These are phyloP conservation scores for Ferrisia virgata DNA, from an alignment of 2,888 invertebrate species.

Conservation along the genomic window DNA sequence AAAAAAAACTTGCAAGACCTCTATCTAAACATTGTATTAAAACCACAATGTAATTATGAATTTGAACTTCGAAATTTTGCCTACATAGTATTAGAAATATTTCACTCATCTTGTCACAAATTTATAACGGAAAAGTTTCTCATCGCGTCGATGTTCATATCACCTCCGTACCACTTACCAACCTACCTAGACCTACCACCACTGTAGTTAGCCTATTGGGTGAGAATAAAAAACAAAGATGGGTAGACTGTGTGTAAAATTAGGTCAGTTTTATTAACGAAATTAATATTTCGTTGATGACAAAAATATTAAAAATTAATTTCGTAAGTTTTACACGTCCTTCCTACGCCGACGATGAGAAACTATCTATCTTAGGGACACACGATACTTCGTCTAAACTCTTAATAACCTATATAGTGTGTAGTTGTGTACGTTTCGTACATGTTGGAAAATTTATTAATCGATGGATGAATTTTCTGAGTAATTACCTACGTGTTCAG, in stretches of 20 bases:
- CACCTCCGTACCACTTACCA: no score
- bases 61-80: no score
- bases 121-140: no score
- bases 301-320: not conserved
- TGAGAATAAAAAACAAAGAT: not conserved
- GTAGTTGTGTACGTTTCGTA: no score
- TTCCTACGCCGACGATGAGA: not conserved
- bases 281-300: not conserved
- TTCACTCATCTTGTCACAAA: no score
- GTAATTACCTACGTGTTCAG: not conserved
- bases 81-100: no score
- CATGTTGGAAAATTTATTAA: not conserved
- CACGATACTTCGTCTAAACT: not conserved
- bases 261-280: not conserved
- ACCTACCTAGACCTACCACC: no score
- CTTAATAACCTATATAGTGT: not conserved
- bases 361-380: not conserved
- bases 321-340: not conserved
- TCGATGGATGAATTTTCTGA: not conserved
- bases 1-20: no score
- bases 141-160: no score
- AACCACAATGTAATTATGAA: no score
- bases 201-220: no score
- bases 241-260: not conserved
- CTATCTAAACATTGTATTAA: no score